Percentiles rank a stretch among this genome's conserved stretches.
phyloP scores from a whole-genome alignment of 2,797 vertebrate genomes.

The Sciurus carolinensis region DNA sequence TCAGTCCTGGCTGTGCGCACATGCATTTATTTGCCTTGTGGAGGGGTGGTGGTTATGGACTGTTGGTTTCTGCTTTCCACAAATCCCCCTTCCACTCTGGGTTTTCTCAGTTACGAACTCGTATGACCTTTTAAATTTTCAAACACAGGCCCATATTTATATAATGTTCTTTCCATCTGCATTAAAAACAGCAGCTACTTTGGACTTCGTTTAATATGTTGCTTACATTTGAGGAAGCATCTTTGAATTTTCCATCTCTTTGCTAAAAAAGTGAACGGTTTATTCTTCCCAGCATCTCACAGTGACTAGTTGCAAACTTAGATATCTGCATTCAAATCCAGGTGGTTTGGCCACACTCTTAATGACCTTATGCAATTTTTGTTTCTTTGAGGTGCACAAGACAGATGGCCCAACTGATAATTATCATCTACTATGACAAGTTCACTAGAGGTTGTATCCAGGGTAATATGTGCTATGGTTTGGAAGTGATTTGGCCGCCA shows the following conservation, averaged over 20 bases:
- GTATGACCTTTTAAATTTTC: not conserved
- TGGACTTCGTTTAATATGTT: slow-evolving; percentile 1
- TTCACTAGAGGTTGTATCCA: not conserved
- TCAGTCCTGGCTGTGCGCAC: not conserved
- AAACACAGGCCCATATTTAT: not conserved
- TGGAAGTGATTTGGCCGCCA: not conserved
- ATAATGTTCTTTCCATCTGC: not conserved
- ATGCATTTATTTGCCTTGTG: no score
- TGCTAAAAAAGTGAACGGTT: not conserved
- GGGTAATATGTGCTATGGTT: not conserved
- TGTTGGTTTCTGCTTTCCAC: slow-evolving; percentile 18
- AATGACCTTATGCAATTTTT: not conserved
- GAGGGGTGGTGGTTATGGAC: not conserved
- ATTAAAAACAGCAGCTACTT: slow-evolving; percentile 18
- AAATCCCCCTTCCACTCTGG: not conserved
- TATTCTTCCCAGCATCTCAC: not conserved
- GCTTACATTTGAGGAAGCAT: slow-evolving; percentile 25
- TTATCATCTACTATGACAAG: not conserved
- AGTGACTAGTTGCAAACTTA: not conserved
- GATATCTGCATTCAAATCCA: not conserved
- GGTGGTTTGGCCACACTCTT: not conserved
- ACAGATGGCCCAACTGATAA: not conserved
- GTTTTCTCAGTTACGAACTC: not conserved
- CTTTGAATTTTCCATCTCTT: slow-evolving; percentile 34
- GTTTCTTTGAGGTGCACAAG: not conserved